Evolutionary conservation across 2,797 vertebrate species (phyloP), one percentile per base, ranked within the genome.

Genomic region (Acanthurus lineatus): DNA sequence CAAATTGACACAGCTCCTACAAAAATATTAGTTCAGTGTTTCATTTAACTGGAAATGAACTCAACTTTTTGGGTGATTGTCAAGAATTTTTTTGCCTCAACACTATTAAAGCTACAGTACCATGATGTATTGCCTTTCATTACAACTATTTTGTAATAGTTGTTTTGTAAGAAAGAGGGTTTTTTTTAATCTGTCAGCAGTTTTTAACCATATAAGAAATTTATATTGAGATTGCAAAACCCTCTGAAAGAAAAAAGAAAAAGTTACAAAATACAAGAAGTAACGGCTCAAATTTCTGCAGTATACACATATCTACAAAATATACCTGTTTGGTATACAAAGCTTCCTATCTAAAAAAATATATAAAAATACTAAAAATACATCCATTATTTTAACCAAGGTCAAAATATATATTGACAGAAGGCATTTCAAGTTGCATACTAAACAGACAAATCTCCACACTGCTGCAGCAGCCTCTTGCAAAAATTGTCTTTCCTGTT

Each of bases 401-500:
- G 51, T 49, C 7, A 65, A 42, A 42, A 42, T 42, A 57, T 15
- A 61, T 6, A 47, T 12, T 63, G 9, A 59, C 16, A 35, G 20
- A 61, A 28, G 42, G 52, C 25, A n/a, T 73, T 69, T 72, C 44
- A 70, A 60, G 20, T 49, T 53, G 14, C 6, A 12, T 2, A 20
- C 11, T 3, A 52, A 15, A 65, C 9, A 42, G 12, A 12, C 2
- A 42, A 59, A 71, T 40, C 2, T 70, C 1, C 6, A 17, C 15
- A 45, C 22, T 10, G 14, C 35, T 74, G 73, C 32, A 35, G 32
- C 57, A 35, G n/a, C 59, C 45, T 71, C 58, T 87, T 88, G 65
- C 76, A 65, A 63, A 63, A 88, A 88, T 9, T 12, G 4, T 73
- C 65, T 71, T 86, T 87, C 74, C 79, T 76, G 61, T 78, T 86